Conservation (phyloP, 2,888 invertebrate species). For the Habrosyne pyritoides region DNA sequence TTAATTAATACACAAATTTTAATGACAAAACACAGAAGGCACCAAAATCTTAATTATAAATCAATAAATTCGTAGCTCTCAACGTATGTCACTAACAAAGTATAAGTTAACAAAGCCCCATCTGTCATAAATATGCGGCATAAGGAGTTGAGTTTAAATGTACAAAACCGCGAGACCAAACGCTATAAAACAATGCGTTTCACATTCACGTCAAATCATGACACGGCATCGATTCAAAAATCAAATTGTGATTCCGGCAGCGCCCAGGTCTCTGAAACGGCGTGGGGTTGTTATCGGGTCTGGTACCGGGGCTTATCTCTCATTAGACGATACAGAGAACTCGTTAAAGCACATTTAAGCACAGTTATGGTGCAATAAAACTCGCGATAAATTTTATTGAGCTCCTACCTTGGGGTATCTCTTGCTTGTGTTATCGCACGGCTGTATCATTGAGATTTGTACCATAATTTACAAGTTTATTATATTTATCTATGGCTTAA, state of each 20-base stretch:
- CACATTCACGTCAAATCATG: background rate
- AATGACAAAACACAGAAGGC: too few relatives aligned
- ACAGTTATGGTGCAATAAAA: conserved; percentile 55
- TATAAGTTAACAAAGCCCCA: too few relatives aligned
- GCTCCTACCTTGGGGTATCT: conserved; percentile 24
- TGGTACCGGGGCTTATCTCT: conserved; percentile 45
- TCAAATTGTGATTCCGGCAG: background rate
- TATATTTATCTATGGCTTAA: background rate
- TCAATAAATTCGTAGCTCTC: too few relatives aligned
- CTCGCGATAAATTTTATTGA: conserved; percentile 54
- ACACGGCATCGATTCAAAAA: background rate
- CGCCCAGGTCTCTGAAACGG: conserved; percentile 9
- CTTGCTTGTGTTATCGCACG: conserved; percentile 16
- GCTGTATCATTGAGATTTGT: conserved; percentile 33
- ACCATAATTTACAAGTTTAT: background rate
- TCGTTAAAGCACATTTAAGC: conserved; percentile 38
- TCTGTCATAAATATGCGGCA: too few relatives aligned
- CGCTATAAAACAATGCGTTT: background rate
- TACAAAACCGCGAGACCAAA: too few relatives aligned
- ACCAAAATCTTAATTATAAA: too few relatives aligned
- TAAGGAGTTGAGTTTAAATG: too few relatives aligned
- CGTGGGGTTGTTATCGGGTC: conserved; percentile 15
- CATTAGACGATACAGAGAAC: conserved; percentile 57
- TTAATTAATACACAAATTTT: too few relatives aligned
- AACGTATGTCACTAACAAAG: too few relatives aligned